phyloP scores from a whole-genome alignment of 92 coral and sea anemone genomes.

The Parazoanthus swiftii region DNA sequence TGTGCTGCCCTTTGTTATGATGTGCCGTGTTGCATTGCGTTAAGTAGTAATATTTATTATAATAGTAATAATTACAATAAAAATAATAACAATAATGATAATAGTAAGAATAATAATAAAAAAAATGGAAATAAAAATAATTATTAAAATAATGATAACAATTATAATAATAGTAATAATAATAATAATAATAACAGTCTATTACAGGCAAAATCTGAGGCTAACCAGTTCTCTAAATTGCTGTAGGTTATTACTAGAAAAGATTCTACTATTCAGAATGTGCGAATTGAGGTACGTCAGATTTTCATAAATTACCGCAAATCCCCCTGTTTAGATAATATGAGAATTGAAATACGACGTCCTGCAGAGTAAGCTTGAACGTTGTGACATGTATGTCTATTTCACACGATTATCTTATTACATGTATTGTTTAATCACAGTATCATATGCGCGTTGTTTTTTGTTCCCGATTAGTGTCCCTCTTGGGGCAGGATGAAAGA shows the following conservation, averaged over 20 bases:
- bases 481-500: too few species aligned
- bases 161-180: too few species aligned
- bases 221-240: background rate
- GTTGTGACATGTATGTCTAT: background rate
- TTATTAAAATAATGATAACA: too few species aligned
- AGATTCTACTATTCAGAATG: slow-evolving; percentile 68
- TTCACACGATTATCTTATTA: background rate
- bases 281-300: slow-evolving; percentile 63
- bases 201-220: background rate
- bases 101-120: too few species aligned
- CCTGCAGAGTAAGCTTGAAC: background rate
- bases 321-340: background rate
- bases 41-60: too few species aligned
- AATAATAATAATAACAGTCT: too few species aligned
- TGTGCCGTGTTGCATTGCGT: background rate
- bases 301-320: background rate
- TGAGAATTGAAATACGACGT: background rate
- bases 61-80: too few species aligned
- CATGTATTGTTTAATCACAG: too few species aligned
- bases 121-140: too few species aligned
- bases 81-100: too few species aligned
- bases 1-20: background rate
- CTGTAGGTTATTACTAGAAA: slow-evolving; percentile 76
- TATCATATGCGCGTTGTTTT: too few species aligned
- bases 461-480: too few species aligned